phyloP scores from a whole-genome alignment of 2,888 invertebrate species.

The Erebia epiphron region DNA sequence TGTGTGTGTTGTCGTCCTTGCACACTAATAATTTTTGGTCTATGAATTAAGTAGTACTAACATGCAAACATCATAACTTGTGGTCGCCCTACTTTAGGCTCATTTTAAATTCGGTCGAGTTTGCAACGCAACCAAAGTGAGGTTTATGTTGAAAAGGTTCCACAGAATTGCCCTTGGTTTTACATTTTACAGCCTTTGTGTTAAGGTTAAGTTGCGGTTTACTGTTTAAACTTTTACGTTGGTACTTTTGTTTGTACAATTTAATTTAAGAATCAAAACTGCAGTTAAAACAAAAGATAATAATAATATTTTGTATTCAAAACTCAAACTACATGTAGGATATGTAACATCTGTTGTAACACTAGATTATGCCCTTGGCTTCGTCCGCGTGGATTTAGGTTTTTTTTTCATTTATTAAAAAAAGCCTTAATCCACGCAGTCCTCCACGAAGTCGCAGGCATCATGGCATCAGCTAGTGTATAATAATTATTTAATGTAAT shows the following conservation, averaged over 20 bases:
- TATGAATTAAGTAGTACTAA: neutral
- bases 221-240: slow-evolving; percentile 16
- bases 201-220: slow-evolving; percentile 22
- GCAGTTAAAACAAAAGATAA: neutral
- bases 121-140: slow-evolving; percentile 30
- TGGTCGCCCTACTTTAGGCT: slow-evolving; percentile 23
- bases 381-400: no score
- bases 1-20: no score
- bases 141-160: slow-evolving; percentile 31
- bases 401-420: no score
- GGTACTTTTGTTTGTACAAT: slow-evolving; percentile 8
- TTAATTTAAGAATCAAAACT: neutral
- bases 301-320: neutral
- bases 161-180: slow-evolving; percentile 27
- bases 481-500: no score
- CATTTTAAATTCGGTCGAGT: slow-evolving; percentile 38
- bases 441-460: no score
- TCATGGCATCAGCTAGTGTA: no score
- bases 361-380: no score
- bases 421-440: no score
- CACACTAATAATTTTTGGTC: no score
- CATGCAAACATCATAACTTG: neutral
- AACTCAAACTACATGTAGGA: no score
- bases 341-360: no score
- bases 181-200: slow-evolving; percentile 30